Evolutionary conservation across 2,888 invertebrate genomes (phyloP), one percentile per base, ranked within the genome.

Genomic region (Lydus trimaculatus): DNA sequence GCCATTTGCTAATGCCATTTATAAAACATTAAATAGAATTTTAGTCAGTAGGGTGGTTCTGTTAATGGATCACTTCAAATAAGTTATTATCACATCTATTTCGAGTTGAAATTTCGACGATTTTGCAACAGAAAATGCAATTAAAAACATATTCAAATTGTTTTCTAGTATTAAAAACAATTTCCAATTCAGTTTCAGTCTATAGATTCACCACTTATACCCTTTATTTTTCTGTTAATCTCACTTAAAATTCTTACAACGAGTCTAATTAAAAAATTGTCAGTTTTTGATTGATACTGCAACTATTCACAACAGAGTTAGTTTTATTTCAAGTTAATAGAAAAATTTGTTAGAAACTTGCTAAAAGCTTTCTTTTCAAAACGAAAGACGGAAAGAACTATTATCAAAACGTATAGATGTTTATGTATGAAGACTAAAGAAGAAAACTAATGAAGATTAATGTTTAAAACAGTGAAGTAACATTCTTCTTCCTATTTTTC

Each of bases 21-120:
- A 71, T 72, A 74, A 76, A 78, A 75, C 75, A 75, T 72, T 75
- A 75, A 78, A 77, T 75, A 72, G 71, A 73, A 71, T 74, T 78
- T 75, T 74, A 72, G 70, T 68, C 75, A 67, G 70, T 73, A 52
- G 52, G 52, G 52, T 13, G 52, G 52, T 23, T 52, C 52, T 52
- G 68, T 73, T 76, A 76, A 76, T 78, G 78, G 76, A 76, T 73
- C 78, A 76, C 74, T 76, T 76, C 72, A 73, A 73, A 75, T 75
- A 75, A 75, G 73, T 75, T 73, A 76, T 76, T 75, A 75, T 76
- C 73, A 72, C 74, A 74, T 71, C 74, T 65, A 74, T 69, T 59
- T 52, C 23, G 23, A 52, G 69, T 56, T 63, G 72, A 67, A 73
- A 69, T 52, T 69, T 67, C 69, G 66, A 67, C 71, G 66, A 70